Evolutionary conservation across 2,113 vertebrate species (phyloP), one percentile per base, ranked within the genome.

Genomic region (Brachionichthys hirsutus): DNA sequence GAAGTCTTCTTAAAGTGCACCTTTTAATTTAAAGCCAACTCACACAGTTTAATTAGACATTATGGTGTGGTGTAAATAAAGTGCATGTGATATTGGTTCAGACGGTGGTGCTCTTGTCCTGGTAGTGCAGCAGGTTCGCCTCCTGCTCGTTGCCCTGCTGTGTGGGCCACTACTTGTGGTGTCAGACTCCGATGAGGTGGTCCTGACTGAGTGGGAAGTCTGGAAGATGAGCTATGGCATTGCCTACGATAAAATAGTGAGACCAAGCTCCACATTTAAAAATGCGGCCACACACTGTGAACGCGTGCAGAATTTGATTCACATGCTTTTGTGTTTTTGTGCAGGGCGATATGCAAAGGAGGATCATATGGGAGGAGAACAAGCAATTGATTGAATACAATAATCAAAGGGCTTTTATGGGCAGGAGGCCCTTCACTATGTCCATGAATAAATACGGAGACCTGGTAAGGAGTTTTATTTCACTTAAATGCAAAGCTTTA

Each of bases 361-460:
- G 48, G 22, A 35, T 2, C 47, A 89, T 91, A 76, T 92, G 91
- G 90, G 82, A 90, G 75, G 66, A 67, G 9, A 91, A 92, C 79
- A 75, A 70, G 41, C 48, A 14, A 22, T 38, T 67, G 54, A 92
- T 92, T 44, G 85, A 90, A 12, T 58, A 87, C 49, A 89, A 89
- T 57, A 92, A 92, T 48, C 55, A 67, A 1, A 51, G 82, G 9
- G 89, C 80, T 70, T 56, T 69, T 12, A 75, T 62, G 50, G 90
- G 91, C n/a, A 70, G 30, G 54, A 89, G 58, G 67, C 61, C 55
- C 1, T 92, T 89, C 45, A 61, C 72, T 10, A 89, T 92, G 91
- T 55, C 77, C 38, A 92, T 92, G 90, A 92, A 92, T 64, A 91
- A 82, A 83, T 92, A 89, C 22, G 90, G 90, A 56, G 90, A 90